phyloP scores from a whole-genome alignment of 2,888 invertebrate species.

The Cataglyphis cursor region DNA sequence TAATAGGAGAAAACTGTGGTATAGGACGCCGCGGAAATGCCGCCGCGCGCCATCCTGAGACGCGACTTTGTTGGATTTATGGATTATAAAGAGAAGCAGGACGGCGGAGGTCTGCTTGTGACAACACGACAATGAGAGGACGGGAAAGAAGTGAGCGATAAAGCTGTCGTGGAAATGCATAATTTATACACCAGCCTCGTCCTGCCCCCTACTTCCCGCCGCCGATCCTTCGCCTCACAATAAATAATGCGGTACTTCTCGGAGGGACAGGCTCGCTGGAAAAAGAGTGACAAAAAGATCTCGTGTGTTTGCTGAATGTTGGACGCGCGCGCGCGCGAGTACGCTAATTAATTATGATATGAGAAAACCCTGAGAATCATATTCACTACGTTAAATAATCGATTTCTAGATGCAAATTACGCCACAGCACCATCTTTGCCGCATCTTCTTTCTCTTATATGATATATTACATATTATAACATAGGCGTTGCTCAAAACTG shows the following conservation, averaged over 20 bases:
- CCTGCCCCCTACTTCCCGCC: conserved; percentile 50
- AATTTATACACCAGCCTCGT: conserved; percentile 79
- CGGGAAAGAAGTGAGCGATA: conserved; percentile 82
- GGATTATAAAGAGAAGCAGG: conserved; percentile 83
- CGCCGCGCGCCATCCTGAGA: conserved; percentile 73
- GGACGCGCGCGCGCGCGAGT: conserved; percentile 47
- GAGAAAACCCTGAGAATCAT: conserved; percentile 57
- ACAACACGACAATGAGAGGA: conserved; percentile 84
- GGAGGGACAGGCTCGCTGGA: conserved; percentile 55
- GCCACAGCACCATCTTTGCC: neutral
- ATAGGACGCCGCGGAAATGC: conserved; percentile 71
- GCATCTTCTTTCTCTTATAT: neutral
- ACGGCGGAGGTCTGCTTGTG: conserved; percentile 79
- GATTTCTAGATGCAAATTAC: conserved; percentile 8
- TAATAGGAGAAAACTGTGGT: conserved; percentile 70
- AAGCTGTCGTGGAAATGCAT: conserved; percentile 82
- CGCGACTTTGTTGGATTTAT: conserved; percentile 84
- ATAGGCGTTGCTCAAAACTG: neutral
- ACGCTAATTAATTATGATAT: conserved; percentile 68
- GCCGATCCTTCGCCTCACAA: conserved; percentile 74
- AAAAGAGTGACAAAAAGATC: conserved; percentile 47
- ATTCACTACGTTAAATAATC: conserved; percentile 56
- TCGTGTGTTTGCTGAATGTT: conserved; percentile 57
- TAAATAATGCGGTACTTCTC: conserved; percentile 74
- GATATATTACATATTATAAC: neutral